These are phyloP conservation scores for Hyposoter dolosus DNA, from an alignment of 2,888 invertebrate species.

Conservation along the genomic window DNA sequence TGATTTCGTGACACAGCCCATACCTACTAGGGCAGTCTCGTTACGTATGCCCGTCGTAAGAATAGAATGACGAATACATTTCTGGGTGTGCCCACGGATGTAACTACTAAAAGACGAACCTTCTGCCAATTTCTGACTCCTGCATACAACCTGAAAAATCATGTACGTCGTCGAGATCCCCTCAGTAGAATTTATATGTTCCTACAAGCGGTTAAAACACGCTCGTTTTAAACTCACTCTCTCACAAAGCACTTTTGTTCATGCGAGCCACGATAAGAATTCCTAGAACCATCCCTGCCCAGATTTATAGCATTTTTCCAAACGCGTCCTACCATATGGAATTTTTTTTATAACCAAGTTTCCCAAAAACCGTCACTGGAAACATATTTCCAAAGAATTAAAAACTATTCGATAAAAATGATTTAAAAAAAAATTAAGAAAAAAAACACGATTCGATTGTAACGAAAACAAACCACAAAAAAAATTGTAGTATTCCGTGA, in stretches of 20 bases:
- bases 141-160: conserved; percentile 42
- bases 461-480: background rate
- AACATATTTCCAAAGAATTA: background rate
- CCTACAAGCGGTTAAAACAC: conserved; percentile 20
- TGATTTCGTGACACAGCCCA: background rate
- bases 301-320: background rate
- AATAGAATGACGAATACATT: conserved; percentile 63
- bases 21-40: conserved; percentile 22
- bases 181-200: conserved; percentile 45
- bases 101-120: conserved; percentile 68
- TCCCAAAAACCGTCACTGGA: background rate
- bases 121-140: conserved; percentile 65
- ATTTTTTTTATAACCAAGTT: background rate
- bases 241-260: conserved; percentile 17
- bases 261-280: background rate
- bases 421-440: background rate
- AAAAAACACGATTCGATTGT: background rate
- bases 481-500: background rate
- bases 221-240: conserved; percentile 10
- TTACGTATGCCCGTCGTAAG: conserved; percentile 40
- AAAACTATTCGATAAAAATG: background rate
- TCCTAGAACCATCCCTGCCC: background rate
- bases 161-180: conserved; percentile 26
- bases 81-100: conserved; percentile 69
- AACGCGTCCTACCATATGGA: background rate